These are phyloP conservation scores for Phoenicopterus ruber DNA, from an alignment of 2,113 vertebrate species.

Conservation along the genomic window DNA sequence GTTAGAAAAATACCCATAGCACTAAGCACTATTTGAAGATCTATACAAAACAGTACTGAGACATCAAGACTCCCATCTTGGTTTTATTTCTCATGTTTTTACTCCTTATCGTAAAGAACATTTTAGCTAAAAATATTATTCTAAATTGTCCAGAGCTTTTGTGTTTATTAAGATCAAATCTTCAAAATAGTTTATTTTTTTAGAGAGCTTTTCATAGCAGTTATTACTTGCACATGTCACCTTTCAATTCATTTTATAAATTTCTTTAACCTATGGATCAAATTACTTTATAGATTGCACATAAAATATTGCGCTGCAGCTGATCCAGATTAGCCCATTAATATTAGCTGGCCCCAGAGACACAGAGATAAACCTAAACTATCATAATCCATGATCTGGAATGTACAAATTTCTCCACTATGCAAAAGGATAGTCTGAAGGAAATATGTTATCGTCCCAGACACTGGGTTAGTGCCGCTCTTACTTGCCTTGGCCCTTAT, in stretches of 20 bases:
- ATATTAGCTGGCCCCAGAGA: background rate
- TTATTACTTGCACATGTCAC: background rate
- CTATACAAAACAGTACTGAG: background rate
- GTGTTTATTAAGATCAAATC: background rate
- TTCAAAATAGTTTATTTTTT: background rate
- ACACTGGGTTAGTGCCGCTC: accelerated
- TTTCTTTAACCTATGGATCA: background rate
- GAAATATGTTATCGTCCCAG: background rate
- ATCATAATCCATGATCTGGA: background rate
- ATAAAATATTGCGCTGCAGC: background rate
- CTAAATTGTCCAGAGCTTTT: background rate
- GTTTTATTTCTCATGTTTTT: background rate
- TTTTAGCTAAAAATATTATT: background rate
- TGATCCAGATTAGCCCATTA: background rate
- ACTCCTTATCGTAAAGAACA: background rate
- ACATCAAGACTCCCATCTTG: background rate
- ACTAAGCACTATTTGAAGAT: background rate
- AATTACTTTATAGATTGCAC: background rate
- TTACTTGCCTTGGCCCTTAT: background rate
- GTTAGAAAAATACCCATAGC: background rate
- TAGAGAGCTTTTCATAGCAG: background rate
- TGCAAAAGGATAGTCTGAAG: background rate
- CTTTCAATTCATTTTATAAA: background rate
- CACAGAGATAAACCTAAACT: background rate
- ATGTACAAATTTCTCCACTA: background rate